Evolutionary conservation across 2,888 invertebrate genomes (phyloP), one percentile per base, ranked within the genome.

Genomic region (Rhopalosiphum nymphaeae): DNA sequence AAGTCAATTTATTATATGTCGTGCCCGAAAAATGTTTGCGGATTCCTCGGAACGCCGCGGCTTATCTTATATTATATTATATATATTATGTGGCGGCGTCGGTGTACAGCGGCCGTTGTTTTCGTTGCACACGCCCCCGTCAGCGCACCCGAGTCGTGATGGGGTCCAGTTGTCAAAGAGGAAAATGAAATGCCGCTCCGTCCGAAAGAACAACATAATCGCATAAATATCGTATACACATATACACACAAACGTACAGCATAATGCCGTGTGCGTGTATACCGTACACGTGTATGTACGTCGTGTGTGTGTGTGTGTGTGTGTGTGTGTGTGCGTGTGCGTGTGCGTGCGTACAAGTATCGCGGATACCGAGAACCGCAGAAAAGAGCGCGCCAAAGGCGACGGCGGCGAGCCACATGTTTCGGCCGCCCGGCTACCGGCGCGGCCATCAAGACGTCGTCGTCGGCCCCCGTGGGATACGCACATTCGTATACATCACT

Each of bases 121-220:
- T 89, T 89, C 89, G 57, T 89, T 44, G 89, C 57, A 44, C 89
- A 57, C 89, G 89, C 89, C 89, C 89, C 57, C 87, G 87, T 87
- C 87, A n/a, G 85, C 78, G 67, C 78, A 46, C 78, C 36, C 21
- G 53, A 29, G 57, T 44, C 36, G 78, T 78, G 78, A 78, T 29
- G 44, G 89, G 89, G 57, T 44, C n/a, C 87, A 53, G 87, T n/a
- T 16, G 89, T 36, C 57, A 86, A 86, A 86, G 46, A 86, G 57
- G 9, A 21, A 13, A 42, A 42, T 10, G 3, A 53, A 56, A 84
- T 42, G 84, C 91, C 91, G 85, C 78, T 16, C 78, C 21, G 78
- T 78, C 42, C 91, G 91, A 94, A 94, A 94, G 94, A 94, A 91
- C 56, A 94, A 91, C 89, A 94, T 85, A 57, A 56, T 78, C 89